Base-by-base conservation (phyloP, 2,888 invertebrate genomes). In the Dendrolimus houi region DNA sequence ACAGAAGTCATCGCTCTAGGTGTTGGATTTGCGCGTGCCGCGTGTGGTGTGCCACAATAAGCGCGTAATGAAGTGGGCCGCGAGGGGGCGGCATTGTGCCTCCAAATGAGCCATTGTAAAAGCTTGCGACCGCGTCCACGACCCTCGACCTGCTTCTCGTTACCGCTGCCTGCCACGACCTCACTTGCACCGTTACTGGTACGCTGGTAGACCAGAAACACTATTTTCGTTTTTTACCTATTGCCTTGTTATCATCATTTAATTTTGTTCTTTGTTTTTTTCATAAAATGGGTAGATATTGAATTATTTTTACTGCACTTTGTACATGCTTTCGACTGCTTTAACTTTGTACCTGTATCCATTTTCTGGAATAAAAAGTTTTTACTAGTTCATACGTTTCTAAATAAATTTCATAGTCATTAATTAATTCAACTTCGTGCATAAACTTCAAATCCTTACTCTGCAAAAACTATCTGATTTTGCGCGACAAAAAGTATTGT, bases 1-100 rank as follows among this genome's bases (percentile, higher is more conserved):
- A 74, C 74, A 71, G 75, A 63, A 73, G 80, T 77, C 78, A 74
- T 65, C 72, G 71, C 68, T 68, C 67, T 71, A 70, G 68, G 60
- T 68, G 70, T 68, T 70, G 62, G 62, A 65, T 63, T 63, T 68
- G 76, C 78, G 75, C 72, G 74, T 74, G 72, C 69, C 72, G 29
- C 65, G 69, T 69, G 70, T 69, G 47, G 9, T 47, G 70, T 68
- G 65, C 75, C 72, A 91, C 90, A 91, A 91, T 90, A 85, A 79
- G 70, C 84, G 89, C 90, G 90, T 90, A 91, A 91, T 91, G 90
- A 91, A 90, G 90, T 89, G 85, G 83, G 83, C 83, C 75, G 79
- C 76, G 83, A 83, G 86, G 85, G 83, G 87, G 87, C 85, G 86
- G 85, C 78, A 82, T 88, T 88, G 86, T 88, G 76, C 67, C 63